Evolutionary conservation across 1,140 invertebrate species (phyloP), one percentile per base, ranked within the genome.

Genomic region (Diabrotica undecimpunctata): DNA sequence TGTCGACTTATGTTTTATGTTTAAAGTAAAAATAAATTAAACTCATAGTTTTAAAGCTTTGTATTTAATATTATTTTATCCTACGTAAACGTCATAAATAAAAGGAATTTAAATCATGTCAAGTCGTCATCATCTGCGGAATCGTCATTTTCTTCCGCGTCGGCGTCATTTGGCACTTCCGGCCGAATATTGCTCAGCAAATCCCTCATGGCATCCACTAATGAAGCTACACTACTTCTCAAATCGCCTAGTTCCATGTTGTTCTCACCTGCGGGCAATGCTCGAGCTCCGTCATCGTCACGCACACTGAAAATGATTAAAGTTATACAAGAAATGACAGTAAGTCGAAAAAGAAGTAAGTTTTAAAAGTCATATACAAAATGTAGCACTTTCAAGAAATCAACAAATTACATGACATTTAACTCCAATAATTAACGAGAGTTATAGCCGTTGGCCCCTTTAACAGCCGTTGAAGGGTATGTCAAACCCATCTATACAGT

Each of bases 131-230:
- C 64, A 14, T 62, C 62, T 6, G 38, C 38, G 12, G 68, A 66
- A 62, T 81, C 81, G 13, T 79, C 76, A 51, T 80, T 79, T 70
- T 76, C 77, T 68, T 73, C 80, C 8, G 75, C 80, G 25, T 81
- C 82, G 13, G 77, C 79, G 61, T 83, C 80, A 41, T 78, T 79
- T 10, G 81, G 75, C 61, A 79, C 77, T 37, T 81, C 78, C 4
- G 74, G 70, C 46, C 85, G 81, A 53, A 90, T 86, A 73, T 88
- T 89, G 62, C 84, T 84, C 8, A 92, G 75, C 46, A 91, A 79
- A 72, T 91, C 87, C 13, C 89, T 76, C 87, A 92, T 90, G 4
- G 88, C 88, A 72, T 89, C 88, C 64, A 91, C 81, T 37, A 90
- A 79, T 2, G 83, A 82, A 2, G 81, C 86, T 2, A 90, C 82